Conservation (phyloP, 2,797 vertebrate species). For the Synanceia verrucosa region DNA sequence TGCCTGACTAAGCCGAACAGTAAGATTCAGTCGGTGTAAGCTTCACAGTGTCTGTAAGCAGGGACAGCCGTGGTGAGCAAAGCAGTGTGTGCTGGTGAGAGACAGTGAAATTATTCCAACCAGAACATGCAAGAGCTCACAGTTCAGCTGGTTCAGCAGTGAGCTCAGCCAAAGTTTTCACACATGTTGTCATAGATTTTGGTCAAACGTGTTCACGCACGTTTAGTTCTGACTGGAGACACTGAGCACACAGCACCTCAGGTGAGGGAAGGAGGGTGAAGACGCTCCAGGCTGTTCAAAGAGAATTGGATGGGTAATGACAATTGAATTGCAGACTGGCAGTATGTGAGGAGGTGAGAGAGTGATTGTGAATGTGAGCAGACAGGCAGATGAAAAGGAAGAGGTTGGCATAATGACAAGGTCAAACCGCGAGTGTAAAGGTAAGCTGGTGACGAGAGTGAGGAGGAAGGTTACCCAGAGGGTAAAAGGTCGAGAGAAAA, state of each 20-base stretch:
- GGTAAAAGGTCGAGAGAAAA: constrained; percentile 27
- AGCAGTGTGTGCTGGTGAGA: background rate
- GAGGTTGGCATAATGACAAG: constrained; percentile 46
- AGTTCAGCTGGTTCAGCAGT: constrained; percentile 53
- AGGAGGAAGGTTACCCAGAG: constrained; percentile 32
- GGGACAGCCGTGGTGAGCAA: background rate
- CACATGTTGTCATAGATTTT: constrained; percentile 27
- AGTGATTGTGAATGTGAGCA: constrained; percentile 36
- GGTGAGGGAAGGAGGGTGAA: constrained; percentile 22
- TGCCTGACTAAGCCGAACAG: background rate
- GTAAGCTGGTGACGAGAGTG: constrained; percentile 45
- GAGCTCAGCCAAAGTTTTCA: constrained; percentile 49
- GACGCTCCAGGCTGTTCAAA: constrained; percentile 45
- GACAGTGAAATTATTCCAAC: constrained; percentile 24
- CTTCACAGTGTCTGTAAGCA: background rate
- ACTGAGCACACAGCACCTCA: constrained; percentile 27
- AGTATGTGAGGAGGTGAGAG: constrained; percentile 44
- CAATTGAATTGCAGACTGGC: constrained; percentile 44
- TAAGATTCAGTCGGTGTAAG: background rate
- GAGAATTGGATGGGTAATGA: constrained; percentile 51
- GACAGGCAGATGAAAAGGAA: constrained; percentile 51
- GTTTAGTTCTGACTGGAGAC: constrained; percentile 37
- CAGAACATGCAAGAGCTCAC: constrained; percentile 33
- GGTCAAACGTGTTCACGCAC: constrained; percentile 30
- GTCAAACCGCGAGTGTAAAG: constrained; percentile 48